Evolutionary conservation across 2,113 vertebrate species (phyloP).

Genomic region (Rhea americana): DNA sequence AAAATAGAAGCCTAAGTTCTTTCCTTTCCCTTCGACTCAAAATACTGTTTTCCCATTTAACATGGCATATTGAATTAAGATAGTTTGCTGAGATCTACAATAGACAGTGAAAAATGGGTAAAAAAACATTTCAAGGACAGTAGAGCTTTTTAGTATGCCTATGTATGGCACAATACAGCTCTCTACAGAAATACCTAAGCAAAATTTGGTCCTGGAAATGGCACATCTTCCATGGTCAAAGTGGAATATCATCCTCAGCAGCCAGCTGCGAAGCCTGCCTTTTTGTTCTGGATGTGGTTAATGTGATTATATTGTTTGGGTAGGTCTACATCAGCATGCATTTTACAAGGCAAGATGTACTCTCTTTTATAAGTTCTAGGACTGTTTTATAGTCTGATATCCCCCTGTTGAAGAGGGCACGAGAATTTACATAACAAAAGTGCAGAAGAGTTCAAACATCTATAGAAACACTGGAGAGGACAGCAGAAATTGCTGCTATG

Average conservation of each 20-base stretch:
- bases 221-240: background rate
- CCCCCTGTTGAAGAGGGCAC: background rate
- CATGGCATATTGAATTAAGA: background rate
- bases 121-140: background rate
- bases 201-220: background rate
- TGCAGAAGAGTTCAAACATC: background rate
- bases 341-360: background rate
- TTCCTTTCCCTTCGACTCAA: background rate
- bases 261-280: accelerated
- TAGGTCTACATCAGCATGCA: background rate
- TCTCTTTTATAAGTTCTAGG: background rate
- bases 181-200: background rate
- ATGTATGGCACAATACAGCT: too few species aligned
- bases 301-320: background rate
- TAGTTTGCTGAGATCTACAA: background rate
- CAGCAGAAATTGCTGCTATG: background rate
- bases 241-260: background rate
- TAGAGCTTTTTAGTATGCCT: background rate
- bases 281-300: background rate
- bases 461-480: background rate
- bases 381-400: background rate
- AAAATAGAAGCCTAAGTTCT: background rate
- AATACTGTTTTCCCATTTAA: background rate
- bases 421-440: background rate
- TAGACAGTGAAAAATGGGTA: background rate